Percentiles rank a stretch among this genome's conserved stretches.
phyloP scores from a whole-genome alignment of 2,797 vertebrate genomes.

The Columba guinea region DNA sequence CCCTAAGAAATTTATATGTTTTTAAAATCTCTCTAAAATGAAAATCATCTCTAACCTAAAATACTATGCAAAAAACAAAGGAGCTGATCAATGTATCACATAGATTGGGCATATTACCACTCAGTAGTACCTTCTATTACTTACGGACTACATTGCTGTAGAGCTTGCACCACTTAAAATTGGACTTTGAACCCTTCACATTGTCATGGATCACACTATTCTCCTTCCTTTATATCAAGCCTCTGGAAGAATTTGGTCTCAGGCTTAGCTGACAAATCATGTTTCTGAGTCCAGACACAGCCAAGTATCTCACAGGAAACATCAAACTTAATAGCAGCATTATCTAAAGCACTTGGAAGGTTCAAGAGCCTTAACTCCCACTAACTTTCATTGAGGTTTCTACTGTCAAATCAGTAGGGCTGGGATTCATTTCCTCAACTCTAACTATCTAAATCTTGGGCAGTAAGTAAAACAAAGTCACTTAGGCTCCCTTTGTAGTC shows the following conservation, averaged over 20 bases:
- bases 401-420: slow-evolving; percentile 29
- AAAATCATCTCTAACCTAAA: neutral
- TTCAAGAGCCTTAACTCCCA: slow-evolving; percentile 44
- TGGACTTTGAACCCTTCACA: slow-evolving; percentile 2
- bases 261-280: slow-evolving; percentile 21
- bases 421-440: slow-evolving; percentile 12
- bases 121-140: neutral
- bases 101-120: neutral
- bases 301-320: slow-evolving; percentile 44
- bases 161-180: neutral
- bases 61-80: neutral
- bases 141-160: neutral
- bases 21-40: neutral
- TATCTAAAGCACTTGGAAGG: slow-evolving; percentile 46
- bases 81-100: neutral
- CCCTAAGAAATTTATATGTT: neutral
- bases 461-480: slow-evolving; percentile 11
- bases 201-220: neutral
- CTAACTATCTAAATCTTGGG: slow-evolving; percentile 5
- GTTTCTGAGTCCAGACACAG: slow-evolving; percentile 21
- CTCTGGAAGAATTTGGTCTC: slow-evolving; percentile 4
- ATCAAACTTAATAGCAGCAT: slow-evolving; percentile 55
- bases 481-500: neutral
- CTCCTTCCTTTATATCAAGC: neutral
- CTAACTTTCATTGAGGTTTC: slow-evolving; percentile 31